Conservation (phyloP, 2,113 vertebrate genomes). For the Alosa alosa region DNA sequence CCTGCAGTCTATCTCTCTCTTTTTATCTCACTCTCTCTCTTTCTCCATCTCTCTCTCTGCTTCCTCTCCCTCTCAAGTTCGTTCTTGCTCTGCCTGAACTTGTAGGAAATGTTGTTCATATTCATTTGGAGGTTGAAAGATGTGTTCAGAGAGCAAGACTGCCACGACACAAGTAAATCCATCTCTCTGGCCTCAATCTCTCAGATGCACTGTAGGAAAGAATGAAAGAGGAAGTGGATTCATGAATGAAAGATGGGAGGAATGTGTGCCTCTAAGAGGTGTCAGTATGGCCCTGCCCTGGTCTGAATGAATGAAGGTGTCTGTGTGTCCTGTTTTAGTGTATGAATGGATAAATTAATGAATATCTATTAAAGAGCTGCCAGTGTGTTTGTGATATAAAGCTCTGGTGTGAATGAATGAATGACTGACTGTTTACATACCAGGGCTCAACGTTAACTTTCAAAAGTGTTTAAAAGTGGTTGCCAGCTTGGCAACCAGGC, state of each 20-base stretch:
- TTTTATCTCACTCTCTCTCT: neutral
- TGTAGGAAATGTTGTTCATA: neutral
- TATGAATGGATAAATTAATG: neutral
- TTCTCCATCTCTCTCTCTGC: neutral
- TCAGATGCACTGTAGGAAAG: neutral
- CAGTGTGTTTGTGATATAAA: no score
- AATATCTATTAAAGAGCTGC: neutral
- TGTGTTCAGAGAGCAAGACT: neutral
- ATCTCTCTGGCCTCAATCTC: neutral
- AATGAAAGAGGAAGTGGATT: neutral
- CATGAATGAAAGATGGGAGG: neutral
- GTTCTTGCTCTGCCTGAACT: neutral
- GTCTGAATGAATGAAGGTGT: neutral
- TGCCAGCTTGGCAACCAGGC: no score
- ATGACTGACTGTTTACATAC: no score
- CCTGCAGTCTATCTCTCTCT: neutral
- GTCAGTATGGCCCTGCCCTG: no score
- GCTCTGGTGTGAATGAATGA: no score
- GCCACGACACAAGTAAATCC: neutral
- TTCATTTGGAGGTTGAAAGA: neutral
- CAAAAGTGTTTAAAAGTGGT: no score
- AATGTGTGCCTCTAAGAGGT: no score
- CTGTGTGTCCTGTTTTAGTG: no score
- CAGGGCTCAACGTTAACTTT: no score
- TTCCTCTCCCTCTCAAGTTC: neutral